Percentiles rank a stretch among this genome's conserved stretches.
phyloP scores from a whole-genome alignment of 2,113 vertebrate genomes.

The Zosterops pallidus region DNA sequence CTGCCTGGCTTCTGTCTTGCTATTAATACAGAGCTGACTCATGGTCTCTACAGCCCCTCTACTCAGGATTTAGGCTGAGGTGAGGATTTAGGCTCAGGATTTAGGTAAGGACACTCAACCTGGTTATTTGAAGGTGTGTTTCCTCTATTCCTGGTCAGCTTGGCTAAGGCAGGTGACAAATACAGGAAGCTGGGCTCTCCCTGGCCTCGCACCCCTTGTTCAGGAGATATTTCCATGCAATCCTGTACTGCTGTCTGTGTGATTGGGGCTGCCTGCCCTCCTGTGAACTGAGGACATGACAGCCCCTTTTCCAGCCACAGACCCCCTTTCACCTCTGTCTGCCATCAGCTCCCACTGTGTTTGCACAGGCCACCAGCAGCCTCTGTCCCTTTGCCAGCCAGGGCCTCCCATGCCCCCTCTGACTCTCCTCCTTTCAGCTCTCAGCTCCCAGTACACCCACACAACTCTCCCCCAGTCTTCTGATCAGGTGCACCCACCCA shows the following conservation, averaged over 20 bases:
- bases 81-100: background rate
- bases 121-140: background rate
- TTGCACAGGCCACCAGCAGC: background rate
- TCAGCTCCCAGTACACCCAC: background rate
- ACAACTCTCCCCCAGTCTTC: background rate
- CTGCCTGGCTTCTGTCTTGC: background rate
- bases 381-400: rapidly evolving
- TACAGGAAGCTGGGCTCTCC: background rate
- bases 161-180: background rate
- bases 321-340: background rate
- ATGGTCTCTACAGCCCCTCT: background rate
- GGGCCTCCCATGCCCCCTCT: background rate
- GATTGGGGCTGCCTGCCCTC: background rate
- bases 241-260: background rate
- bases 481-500: background rate
- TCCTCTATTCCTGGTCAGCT: background rate
- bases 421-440: background rate
- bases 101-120: background rate
- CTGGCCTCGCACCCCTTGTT: background rate
- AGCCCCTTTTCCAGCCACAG: background rate
- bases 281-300: background rate
- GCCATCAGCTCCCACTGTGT: background rate
- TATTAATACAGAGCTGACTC: conserved; percentile 17
- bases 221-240: background rate
- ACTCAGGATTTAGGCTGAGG: background rate